These are phyloP conservation scores for Molossus molossus DNA, from an alignment of 2,797 vertebrate genomes.

Conservation along the genomic window DNA sequence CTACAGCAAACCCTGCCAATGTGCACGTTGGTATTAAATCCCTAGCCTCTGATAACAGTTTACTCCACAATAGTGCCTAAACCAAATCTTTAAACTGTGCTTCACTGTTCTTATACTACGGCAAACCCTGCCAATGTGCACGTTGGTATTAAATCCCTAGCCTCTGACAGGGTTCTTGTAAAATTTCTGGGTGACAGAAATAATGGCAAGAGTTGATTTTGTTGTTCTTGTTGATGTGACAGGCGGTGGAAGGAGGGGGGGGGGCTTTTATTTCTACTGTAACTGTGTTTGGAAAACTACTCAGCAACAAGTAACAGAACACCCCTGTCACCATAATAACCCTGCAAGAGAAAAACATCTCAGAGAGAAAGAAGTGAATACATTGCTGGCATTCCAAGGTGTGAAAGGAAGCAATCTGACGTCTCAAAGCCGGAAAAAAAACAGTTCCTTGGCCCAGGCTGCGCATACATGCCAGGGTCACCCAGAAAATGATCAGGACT, in stretches of 20 bases:
- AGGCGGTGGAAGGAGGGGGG: not conserved
- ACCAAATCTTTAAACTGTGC: not conserved
- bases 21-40: not conserved
- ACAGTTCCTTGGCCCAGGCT: slow-evolving; percentile 85
- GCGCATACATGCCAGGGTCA: slow-evolving; percentile 85
- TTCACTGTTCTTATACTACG: not conserved
- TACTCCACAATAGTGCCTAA: not conserved
- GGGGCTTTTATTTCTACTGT: rapidly evolving
- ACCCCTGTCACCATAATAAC: slow-evolving; percentile 62
- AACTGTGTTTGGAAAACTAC: slow-evolving; percentile 79
- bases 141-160: not conserved
- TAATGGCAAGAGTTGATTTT: not conserved
- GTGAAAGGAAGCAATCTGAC: slow-evolving; percentile 92
- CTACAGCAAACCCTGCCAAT: not conserved
- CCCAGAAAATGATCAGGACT: slow-evolving; percentile 83
- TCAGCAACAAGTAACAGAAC: slow-evolving; percentile 71
- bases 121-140: not conserved
- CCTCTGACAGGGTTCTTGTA: not conserved
- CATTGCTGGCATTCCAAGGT: slow-evolving; percentile 90
- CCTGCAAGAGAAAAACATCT: slow-evolving; percentile 78
- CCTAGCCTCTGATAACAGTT: not conserved
- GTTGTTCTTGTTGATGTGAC: not conserved
- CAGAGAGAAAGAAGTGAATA: slow-evolving; percentile 86
- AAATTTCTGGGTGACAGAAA: not conserved
- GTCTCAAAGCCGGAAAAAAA: slow-evolving; percentile 87